A percentile compares a stretch with the other conserved stretches of the same genome.
Evolutionary conservation across 2,113 vertebrate genomes (phyloP).

Genomic region (Calyptomena viridis): DNA sequence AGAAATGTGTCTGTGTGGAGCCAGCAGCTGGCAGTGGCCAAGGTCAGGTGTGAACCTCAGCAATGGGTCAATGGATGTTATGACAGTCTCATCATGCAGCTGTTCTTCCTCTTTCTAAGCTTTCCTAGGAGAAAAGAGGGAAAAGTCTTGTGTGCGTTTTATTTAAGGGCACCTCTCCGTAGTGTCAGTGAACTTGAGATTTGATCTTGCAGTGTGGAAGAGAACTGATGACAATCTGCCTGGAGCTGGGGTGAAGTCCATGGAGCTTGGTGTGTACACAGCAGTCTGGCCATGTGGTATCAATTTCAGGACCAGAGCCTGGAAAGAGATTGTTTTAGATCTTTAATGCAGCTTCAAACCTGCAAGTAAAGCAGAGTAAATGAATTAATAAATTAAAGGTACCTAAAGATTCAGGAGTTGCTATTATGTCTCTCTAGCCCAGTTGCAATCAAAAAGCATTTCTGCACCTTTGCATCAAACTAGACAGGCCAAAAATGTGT

Average conservation of each 20-base stretch:
- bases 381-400: not conserved
- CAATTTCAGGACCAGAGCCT: not conserved
- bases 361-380: not conserved
- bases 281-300: not conserved
- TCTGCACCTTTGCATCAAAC: not conserved
- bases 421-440: not conserved
- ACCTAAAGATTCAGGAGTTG: not conserved
- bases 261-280: accelerated
- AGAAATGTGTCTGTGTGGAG: not conserved
- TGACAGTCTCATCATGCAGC: not conserved
- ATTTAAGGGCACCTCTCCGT: not conserved
- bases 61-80: not conserved
- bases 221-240: not conserved
- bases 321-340: not conserved
- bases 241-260: not conserved
- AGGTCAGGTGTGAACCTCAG: not conserved
- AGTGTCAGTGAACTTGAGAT: not conserved
- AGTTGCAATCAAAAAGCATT: not conserved
- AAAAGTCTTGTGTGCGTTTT: accelerated
- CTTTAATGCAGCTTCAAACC: not conserved
- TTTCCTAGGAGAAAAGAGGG: not conserved
- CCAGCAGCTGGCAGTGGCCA: not conserved
- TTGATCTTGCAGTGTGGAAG: accelerated
- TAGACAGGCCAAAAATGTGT: not conserved
- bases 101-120: not conserved